Evolutionary conservation across 2,888 invertebrate genomes (phyloP).

Genomic region (Leucophora obtusa): DNA sequence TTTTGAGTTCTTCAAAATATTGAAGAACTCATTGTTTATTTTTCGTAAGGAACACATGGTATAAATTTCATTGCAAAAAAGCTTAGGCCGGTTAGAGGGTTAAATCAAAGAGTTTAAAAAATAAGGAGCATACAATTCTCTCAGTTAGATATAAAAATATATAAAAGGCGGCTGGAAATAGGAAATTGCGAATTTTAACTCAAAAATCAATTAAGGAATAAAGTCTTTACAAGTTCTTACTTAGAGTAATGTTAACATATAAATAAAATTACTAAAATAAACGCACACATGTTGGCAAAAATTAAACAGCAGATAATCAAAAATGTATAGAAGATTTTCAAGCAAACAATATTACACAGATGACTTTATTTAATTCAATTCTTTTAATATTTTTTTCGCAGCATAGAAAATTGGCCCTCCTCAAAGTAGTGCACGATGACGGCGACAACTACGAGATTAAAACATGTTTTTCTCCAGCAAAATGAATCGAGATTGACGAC

Average conservation of each 20-base stretch:
- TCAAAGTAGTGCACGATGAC: conserved; percentile 37
- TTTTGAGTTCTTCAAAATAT: too few relatives aligned
- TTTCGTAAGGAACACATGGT: too few relatives aligned
- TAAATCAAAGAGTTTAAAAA: too few relatives aligned
- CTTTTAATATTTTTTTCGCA: conserved; percentile 22
- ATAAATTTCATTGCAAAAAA: too few relatives aligned
- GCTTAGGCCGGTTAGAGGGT: too few relatives aligned
- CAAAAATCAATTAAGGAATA: not conserved
- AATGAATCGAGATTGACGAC: not conserved
- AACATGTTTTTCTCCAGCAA: conserved; percentile 38
- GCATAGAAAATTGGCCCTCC: conserved; percentile 44
- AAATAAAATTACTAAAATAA: conserved; percentile 37
- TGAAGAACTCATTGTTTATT: too few relatives aligned
- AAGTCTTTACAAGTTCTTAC: conserved; percentile 17
- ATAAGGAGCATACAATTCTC: too few relatives aligned
- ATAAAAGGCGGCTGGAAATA: too few relatives aligned
- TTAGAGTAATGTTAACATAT: conserved; percentile 37
- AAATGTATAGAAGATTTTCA: conserved; percentile 49
- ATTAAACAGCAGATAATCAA: conserved; percentile 39
- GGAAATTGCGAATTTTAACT: not conserved
- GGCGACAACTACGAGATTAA: conserved; percentile 27
- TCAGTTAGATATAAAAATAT: too few relatives aligned
- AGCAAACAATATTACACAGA: conserved; percentile 22
- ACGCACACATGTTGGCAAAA: conserved; percentile 58
- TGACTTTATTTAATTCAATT: conserved; percentile 26